A percentile compares a stretch with the other conserved stretches of the same genome.
Conservation (phyloP, 37 sponge, comb jelly and placozoan species). For the Oopsacas minuta region DNA sequence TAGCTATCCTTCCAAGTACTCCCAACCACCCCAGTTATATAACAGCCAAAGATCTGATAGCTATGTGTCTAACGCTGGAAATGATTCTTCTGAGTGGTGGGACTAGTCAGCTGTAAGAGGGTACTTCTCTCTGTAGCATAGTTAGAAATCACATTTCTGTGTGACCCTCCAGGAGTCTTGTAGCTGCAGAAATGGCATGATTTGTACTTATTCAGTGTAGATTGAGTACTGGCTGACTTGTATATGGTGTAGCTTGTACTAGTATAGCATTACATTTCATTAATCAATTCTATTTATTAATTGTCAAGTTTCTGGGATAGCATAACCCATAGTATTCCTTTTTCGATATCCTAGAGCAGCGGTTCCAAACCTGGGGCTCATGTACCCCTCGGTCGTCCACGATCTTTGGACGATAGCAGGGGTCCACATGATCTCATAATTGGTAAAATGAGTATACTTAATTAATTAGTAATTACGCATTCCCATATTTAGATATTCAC, state of each 20-base stretch:
- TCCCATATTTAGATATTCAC: no score
- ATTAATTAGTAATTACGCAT: no score
- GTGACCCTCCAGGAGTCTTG: not conserved
- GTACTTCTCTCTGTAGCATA: not conserved
- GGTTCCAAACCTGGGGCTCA: no score
- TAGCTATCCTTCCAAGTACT: not conserved
- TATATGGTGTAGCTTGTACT: constrained; percentile 8
- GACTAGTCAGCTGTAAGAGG: not conserved
- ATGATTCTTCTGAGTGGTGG: constrained; percentile 8
- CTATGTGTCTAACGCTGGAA: not conserved
- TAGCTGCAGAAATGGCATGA: constrained; percentile 4
- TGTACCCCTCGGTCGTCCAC: no score
- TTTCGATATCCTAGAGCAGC: no score
- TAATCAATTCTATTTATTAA: no score
- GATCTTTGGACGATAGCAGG: no score
- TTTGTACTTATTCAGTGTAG: not conserved
- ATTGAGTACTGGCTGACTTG: not conserved
- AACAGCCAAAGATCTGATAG: not conserved
- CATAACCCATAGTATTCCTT: no score
- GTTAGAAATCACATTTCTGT: not conserved
- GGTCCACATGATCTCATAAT: no score
- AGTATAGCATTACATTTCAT: not conserved
- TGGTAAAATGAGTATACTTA: no score
- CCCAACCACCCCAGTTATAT: not conserved
- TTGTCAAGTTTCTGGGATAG: no score